Percentiles rank a stretch among this genome's conserved stretches.
Conservation (phyloP, 2,113 vertebrate genomes). For the Boulengeromyrus knoepffleri region DNA sequence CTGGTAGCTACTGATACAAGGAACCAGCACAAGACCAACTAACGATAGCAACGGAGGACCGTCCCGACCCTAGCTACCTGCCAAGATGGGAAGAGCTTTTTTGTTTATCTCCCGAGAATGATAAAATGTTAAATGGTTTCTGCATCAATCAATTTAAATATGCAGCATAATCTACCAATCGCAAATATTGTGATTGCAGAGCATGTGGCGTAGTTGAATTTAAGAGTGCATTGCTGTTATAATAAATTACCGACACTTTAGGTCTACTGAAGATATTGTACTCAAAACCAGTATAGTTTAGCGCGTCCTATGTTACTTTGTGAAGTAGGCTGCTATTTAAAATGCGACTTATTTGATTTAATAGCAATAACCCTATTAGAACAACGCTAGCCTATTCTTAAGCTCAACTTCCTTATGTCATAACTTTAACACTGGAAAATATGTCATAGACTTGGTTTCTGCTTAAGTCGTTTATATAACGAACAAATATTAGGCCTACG, state of each 20-base stretch:
- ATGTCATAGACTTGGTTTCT: background rate
- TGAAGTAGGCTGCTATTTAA: background rate
- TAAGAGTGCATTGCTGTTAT: background rate
- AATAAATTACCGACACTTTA: background rate
- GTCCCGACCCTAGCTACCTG: background rate
- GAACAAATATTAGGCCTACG: background rate
- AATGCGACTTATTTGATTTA: background rate
- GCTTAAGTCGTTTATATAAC: background rate
- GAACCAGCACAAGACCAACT: slow-evolving; percentile 46
- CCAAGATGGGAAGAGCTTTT: background rate
- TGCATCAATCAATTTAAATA: background rate
- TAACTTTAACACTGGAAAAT: background rate
- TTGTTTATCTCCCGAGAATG: background rate
- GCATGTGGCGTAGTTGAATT: background rate
- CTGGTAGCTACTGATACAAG: slow-evolving; percentile 55
- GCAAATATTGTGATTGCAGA: background rate
- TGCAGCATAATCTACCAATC: background rate
- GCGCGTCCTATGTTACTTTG: background rate
- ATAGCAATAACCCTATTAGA: background rate
- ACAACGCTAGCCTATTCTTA: background rate
- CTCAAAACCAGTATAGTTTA: background rate
- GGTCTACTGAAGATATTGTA: background rate
- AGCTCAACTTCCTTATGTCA: background rate
- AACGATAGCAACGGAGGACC: slow-evolving; percentile 48
- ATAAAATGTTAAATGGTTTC: background rate